phyloP scores from a whole-genome alignment of 2,888 invertebrate species.

The Xestia sexstrigata region DNA sequence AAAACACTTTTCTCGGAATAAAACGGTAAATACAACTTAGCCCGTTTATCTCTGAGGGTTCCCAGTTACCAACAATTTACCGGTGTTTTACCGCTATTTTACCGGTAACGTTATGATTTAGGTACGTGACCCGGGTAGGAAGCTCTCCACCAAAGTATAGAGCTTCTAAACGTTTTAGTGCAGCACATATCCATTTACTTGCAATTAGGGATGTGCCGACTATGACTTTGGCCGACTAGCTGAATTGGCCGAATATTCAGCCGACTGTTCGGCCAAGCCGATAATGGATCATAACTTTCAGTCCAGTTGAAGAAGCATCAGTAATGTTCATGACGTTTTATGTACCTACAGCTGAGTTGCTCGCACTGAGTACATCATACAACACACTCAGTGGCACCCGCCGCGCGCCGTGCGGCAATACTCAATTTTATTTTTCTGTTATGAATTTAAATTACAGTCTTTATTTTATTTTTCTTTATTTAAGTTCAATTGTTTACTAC shows the following conservation, averaged over 20 bases:
- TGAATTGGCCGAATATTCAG: neutral
- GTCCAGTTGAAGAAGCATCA: neutral
- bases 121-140: constrained; percentile 63
- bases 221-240: neutral
- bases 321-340: neutral
- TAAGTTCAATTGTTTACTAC: neutral
- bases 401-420: neutral
- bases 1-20: constrained; percentile 1
- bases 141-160: constrained; percentile 38
- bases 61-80: constrained; percentile 50
- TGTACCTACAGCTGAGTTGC: neutral
- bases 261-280: neutral
- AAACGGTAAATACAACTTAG: neutral
- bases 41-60: neutral
- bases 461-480: neutral
- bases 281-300: neutral
- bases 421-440: neutral
- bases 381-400: neutral
- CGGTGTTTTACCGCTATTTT: constrained; percentile 35
- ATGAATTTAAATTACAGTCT: neutral
- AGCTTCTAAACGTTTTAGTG: constrained; percentile 54
- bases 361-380: neutral
- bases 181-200: constrained; percentile 54
- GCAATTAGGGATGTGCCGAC: constrained; percentile 10
- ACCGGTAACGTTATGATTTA: constrained; percentile 65